A percentile compares a stretch with the other conserved stretches of the same genome.
These are phyloP conservation scores for Watsonalla cultraria DNA, from an alignment of 2,888 invertebrate species.

Conservation along the genomic window DNA sequence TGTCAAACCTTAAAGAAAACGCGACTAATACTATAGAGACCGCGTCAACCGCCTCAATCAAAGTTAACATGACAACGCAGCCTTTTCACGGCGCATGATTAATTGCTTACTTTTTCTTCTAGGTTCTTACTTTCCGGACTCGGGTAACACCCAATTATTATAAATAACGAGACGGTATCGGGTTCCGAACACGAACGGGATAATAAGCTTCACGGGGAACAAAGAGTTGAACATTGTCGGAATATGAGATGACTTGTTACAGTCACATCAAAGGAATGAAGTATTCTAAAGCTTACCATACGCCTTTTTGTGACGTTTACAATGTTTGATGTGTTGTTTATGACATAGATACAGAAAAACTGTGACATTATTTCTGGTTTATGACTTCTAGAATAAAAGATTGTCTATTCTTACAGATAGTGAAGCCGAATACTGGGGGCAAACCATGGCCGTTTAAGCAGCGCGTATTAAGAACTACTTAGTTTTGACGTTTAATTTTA, in stretches of 20 bases:
- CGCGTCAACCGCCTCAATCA: conserved; percentile 1
- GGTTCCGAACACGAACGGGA: conserved; percentile 21
- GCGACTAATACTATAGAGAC: neutral
- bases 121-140: conserved; percentile 25
- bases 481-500: too few relatives aligned
- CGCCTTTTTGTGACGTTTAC: too few relatives aligned
- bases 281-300: too few relatives aligned
- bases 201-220: neutral
- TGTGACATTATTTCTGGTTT: too few relatives aligned
- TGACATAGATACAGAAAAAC: too few relatives aligned
- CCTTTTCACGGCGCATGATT: conserved; percentile 4
- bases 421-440: too few relatives aligned
- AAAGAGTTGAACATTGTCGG: neutral
- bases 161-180: conserved; percentile 61
- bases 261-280: neutral
- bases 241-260: neutral
- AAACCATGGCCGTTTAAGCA: too few relatives aligned
- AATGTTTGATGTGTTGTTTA: too few relatives aligned
- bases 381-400: too few relatives aligned
- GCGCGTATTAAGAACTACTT: too few relatives aligned
- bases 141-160: conserved; percentile 57
- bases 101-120: conserved; percentile 17
- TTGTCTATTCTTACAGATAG: too few relatives aligned
- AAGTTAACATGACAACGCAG: conserved; percentile 9
- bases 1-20: neutral